Base-by-base conservation (phyloP, 2,888 invertebrate species). In the Drosophila barbarae region DNA sequence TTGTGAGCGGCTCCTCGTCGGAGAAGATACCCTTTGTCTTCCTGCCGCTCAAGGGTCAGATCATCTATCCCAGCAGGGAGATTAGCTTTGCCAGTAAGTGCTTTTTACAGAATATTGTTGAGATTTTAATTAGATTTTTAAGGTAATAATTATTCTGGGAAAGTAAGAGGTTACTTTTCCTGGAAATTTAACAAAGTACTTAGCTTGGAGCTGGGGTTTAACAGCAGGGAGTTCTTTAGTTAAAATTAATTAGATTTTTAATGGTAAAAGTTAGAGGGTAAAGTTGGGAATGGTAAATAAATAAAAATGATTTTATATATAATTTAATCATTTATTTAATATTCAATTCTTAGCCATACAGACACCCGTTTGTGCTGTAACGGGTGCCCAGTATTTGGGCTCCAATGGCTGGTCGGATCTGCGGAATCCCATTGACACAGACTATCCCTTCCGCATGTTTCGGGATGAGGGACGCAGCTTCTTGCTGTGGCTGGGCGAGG, bases 21-120 rank as follows among this genome's bases (percentile, higher is more conserved):
- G 96, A 96, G 88, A 93, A 93, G 86, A 95, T 96, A 77, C 96
- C 96, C 23, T 95, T 95, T 88, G 95, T 96, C 21, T 96, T 94
- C 88, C 90, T 96, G 74, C 96, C 96, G 18, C 90, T 95, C 71
- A 94, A 94, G 86, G 95, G 95, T 42, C 96, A 96, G 90, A 95
- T 96, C 77, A 94, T 96, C 78, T 94, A 96, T 90, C 96, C 96
- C 2, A 95, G 95, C 72, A 93, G 94, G 81, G 95, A 96, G 90
- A 95, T 96, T 86, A 93, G 92, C 80, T 94, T 96, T 89, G 91
- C 93, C 89, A 94, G 90, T 90, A 83, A 87, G 85, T 80, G 10
- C 0, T 42, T 13, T 30, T 18, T 9, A 2, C 1, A 46, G 46
- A 46, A 18, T 32, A 46, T 18, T 28, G 2, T 2, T 7, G 26